Evolutionary conservation across 1,140 invertebrate genomes (phyloP).

Genomic region (Ditylenchus dipsaci): DNA sequence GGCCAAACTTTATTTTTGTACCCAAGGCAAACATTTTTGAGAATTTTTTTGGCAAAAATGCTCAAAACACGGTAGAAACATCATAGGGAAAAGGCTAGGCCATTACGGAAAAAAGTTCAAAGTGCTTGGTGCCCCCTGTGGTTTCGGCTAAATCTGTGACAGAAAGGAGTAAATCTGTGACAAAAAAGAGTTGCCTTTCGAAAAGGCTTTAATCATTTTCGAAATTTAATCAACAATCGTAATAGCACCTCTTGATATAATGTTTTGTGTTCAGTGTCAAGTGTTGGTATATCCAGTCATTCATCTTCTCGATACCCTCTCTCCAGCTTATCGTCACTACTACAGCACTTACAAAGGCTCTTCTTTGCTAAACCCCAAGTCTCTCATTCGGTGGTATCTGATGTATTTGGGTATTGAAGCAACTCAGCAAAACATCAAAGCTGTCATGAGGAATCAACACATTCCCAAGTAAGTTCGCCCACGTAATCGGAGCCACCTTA

Average conservation of each 20-base stretch:
- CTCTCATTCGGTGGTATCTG: conserved; percentile 39
- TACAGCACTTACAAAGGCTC: conserved; percentile 37
- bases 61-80: too few relatives aligned
- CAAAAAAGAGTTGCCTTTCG: too few relatives aligned
- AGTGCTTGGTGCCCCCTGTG: too few relatives aligned
- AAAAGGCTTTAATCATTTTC: too few relatives aligned
- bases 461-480: conserved; percentile 26
- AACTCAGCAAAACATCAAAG: conserved; percentile 31
- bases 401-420: conserved; percentile 47
- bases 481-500: too few relatives aligned
- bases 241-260: not conserved
- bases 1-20: too few relatives aligned
- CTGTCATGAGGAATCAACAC: conserved; percentile 42
- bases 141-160: too few relatives aligned
- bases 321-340: conserved; percentile 44
- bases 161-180: too few relatives aligned
- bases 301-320: conserved; percentile 41
- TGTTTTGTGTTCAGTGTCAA: conserved; percentile 34
- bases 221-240: too few relatives aligned
- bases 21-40: conserved; percentile 1
- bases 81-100: too few relatives aligned
- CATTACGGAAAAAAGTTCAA: too few relatives aligned
- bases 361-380: conserved; percentile 39
- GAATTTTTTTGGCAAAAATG: not conserved
- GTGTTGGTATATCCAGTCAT: conserved; percentile 45